These are phyloP conservation scores for Girardinus metallicus DNA, from an alignment of 2,797 vertebrate genomes.

Conservation along the genomic window DNA sequence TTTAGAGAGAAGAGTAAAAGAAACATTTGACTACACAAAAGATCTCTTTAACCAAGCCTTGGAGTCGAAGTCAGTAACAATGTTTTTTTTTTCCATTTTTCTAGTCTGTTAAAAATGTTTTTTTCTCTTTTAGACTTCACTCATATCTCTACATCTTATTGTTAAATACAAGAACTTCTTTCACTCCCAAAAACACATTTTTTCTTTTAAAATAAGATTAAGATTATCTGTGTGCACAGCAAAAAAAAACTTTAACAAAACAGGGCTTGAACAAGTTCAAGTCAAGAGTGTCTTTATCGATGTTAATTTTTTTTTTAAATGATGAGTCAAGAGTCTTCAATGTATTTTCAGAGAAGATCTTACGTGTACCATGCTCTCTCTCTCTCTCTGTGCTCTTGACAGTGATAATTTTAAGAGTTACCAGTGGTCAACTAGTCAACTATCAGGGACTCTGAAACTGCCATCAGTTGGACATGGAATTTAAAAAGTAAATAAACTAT, in stretches of 20 bases:
- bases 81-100: background rate
- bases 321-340: no score
- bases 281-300: background rate
- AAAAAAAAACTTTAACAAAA: background rate
- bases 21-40: background rate
- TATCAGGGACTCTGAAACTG: no score
- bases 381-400: no score
- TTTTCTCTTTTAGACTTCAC: background rate
- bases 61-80: background rate
- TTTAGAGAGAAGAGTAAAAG: slow-evolving; percentile 41
- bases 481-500: no score
- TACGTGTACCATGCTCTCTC: no score
- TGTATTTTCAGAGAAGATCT: no score
- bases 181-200: background rate
- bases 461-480: no score
- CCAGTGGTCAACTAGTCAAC: no score
- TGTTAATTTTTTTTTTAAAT: no score
- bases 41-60: slow-evolving; percentile 4
- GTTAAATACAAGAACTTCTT: background rate
- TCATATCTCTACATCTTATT: slow-evolving; percentile 10
- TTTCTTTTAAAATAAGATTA: background rate
- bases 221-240: background rate
- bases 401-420: no score
- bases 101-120: slow-evolving; percentile 1
- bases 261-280: background rate